These are phyloP conservation scores for Channallabes apus DNA, from an alignment of 2,797 vertebrate genomes.

Conservation along the genomic window DNA sequence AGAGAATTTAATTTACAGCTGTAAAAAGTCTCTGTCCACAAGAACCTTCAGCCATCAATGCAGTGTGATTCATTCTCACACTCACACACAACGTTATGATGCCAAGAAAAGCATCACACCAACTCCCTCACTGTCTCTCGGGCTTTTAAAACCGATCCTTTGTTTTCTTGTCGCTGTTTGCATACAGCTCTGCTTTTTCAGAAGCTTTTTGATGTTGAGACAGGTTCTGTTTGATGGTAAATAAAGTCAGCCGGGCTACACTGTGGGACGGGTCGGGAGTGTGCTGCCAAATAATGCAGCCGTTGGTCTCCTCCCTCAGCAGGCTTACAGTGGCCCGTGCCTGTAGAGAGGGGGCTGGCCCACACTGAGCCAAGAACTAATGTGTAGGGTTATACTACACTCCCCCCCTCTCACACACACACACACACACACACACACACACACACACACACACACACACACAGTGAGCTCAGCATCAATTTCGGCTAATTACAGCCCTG, in stretches of 20 bases:
- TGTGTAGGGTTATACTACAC: conserved; percentile 72
- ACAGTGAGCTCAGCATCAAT: conserved; percentile 91
- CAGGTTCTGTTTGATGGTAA: conserved; percentile 61
- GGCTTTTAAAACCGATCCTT: conserved; percentile 60
- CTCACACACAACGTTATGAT: conserved; percentile 41
- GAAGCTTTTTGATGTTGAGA: conserved; percentile 61
- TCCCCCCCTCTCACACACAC: neutral
- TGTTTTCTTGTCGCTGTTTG: conserved; percentile 60
- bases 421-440: conserved; percentile 29
- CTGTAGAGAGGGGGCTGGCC: conserved; percentile 64
- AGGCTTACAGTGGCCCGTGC: conserved; percentile 65
- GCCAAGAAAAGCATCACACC: conserved; percentile 58
- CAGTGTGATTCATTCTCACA: conserved; percentile 25
- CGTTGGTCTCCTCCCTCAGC: conserved; percentile 54
- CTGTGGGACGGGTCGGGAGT: conserved; percentile 65
- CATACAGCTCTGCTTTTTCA: conserved; percentile 50
- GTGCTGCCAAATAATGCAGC: conserved; percentile 68
- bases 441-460: conserved; percentile 70
- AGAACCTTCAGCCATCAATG: conserved; percentile 50
- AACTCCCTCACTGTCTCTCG: conserved; percentile 50
- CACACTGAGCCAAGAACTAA: conserved; percentile 82
- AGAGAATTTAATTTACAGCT: conserved; percentile 37
- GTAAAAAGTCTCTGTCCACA: conserved; percentile 46
- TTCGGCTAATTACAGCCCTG: conserved; percentile 95
- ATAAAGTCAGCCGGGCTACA: conserved; percentile 69